Evolutionary conservation across 2,113 vertebrate species (phyloP).

Genomic region (Acrocephalus arundinaceus): DNA sequence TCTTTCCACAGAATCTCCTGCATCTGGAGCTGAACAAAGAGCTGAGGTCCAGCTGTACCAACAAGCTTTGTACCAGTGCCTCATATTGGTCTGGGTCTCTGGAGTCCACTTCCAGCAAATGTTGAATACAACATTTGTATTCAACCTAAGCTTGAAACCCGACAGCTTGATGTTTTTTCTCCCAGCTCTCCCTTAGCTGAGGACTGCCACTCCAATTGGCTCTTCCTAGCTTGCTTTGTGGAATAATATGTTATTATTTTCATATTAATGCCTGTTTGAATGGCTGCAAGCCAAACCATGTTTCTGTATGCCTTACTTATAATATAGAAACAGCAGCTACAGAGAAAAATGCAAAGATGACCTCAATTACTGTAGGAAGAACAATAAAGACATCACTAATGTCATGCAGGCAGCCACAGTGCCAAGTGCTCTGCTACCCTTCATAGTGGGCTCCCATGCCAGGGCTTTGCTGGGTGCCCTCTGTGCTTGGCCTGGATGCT

Average conservation of each 20-base stretch:
- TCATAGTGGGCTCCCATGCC: fast-evolving
- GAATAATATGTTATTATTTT: background rate
- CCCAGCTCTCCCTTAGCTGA: background rate
- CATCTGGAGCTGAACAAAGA: background rate
- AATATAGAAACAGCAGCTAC: background rate
- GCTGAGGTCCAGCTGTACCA: background rate
- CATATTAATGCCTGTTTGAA: background rate
- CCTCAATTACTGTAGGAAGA: background rate
- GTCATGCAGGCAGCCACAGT: background rate
- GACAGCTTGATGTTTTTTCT: background rate
- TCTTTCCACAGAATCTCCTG: fast-evolving
- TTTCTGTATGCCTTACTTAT: background rate
- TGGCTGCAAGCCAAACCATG: background rate
- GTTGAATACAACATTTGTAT: background rate
- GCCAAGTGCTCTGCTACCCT: background rate
- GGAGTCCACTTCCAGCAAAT: background rate
- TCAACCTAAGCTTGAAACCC: background rate
- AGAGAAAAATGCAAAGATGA: background rate
- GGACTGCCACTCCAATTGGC: background rate
- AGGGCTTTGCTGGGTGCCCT: background rate
- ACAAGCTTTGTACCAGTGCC: fast-evolving
- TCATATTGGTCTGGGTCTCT: background rate
- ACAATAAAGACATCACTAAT: background rate
- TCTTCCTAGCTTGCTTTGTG: background rate
- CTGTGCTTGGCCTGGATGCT: background rate